Evolutionary conservation across 2,113 vertebrate genomes (phyloP).

Genomic region (Sigmodon hispidus): DNA sequence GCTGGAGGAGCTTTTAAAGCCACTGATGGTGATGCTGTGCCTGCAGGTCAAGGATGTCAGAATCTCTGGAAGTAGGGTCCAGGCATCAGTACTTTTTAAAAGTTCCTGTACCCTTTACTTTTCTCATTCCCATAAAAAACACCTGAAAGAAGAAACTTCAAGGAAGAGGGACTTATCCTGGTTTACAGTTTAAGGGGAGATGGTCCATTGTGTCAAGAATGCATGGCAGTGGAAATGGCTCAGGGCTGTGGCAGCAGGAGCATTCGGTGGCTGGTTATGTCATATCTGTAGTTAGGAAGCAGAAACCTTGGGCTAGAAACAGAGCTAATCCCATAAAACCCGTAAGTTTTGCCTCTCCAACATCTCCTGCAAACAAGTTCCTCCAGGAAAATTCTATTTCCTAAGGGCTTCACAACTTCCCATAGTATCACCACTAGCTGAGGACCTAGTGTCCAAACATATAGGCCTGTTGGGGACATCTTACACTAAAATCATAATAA

Average conservation of each 20-base stretch:
- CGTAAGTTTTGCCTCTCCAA: not conserved
- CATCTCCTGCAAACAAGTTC: not conserved
- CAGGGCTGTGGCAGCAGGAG: not conserved
- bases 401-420: not conserved
- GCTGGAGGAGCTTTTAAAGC: not conserved
- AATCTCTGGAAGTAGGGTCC: not conserved
- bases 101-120: not conserved
- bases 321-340: not conserved
- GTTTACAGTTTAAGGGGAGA: not conserved
- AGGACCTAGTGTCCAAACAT: too few species aligned
- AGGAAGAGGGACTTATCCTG: not conserved
- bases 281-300: not conserved
- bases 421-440: not conserved
- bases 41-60: not conserved
- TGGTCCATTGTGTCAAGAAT: not conserved
- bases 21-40: too few species aligned
- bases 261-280: too few species aligned
- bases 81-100: not conserved
- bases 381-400: not conserved
- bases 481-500: not conserved
- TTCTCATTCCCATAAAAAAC: not conserved
- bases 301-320: not conserved
- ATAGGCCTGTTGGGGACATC: not conserved
- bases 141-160: not conserved
- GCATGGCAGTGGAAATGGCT: not conserved